A percentile compares a stretch with the other conserved stretches of the same genome.
Evolutionary conservation across 1,140 invertebrate genomes (phyloP).

Genomic region (Trachymyrmex septentrionalis): DNA sequence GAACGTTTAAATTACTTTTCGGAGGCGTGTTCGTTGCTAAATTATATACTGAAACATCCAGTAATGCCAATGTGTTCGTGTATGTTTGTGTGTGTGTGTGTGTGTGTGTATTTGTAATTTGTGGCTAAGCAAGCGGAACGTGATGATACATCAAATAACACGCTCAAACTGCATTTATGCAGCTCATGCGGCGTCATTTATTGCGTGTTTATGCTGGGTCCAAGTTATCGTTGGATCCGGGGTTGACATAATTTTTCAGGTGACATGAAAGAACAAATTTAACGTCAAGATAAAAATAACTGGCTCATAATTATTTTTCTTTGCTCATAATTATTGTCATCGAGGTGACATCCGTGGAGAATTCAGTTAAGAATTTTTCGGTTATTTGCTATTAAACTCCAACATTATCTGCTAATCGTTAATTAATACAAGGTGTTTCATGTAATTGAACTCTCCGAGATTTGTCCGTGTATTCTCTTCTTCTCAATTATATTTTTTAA

Average conservation of each 20-base stretch:
- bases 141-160: constrained; percentile 40
- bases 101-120: background rate
- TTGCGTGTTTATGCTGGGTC: background rate
- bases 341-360: background rate
- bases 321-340: background rate
- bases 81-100: too few species aligned
- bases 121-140: constrained; percentile 23
- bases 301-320: background rate
- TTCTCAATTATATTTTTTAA: background rate
- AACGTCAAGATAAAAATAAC: constrained; percentile 21
- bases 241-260: constrained; percentile 5
- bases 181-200: constrained; percentile 4
- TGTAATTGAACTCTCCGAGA: background rate
- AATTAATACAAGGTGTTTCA: background rate
- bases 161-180: constrained; percentile 51
- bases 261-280: constrained; percentile 15
- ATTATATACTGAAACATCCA: background rate
- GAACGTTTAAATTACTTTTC: constrained; percentile 4
- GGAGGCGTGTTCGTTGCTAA: too few species aligned
- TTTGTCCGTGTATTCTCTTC: background rate
- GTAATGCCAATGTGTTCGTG: background rate
- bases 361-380: constrained; percentile 5
- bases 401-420: background rate
- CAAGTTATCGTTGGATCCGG: background rate
- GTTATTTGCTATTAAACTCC: background rate